A percentile compares a stretch with the other conserved stretches of the same genome.
These are phyloP conservation scores for Seriola quinqueradiata DNA, from an alignment of 2,113 vertebrate species.

Conservation along the genomic window DNA sequence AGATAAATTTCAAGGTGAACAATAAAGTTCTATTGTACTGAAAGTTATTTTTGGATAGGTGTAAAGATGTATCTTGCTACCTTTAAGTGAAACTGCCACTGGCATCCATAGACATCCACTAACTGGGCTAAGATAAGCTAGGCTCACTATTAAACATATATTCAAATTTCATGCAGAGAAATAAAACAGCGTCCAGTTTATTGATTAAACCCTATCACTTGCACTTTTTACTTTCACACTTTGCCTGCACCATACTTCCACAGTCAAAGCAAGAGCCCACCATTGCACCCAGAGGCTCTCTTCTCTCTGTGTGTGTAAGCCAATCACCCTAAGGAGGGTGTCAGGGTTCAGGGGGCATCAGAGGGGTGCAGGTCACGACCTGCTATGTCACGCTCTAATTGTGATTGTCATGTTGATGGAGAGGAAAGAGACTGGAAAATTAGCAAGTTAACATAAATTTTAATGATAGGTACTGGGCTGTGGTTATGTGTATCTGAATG, in stretches of 20 bases:
- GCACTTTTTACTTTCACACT: constrained; percentile 18
- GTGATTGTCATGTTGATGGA: constrained; percentile 82
- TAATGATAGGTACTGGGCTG: constrained; percentile 46
- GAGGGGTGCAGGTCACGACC: constrained; percentile 72
- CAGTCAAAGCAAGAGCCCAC: constrained; percentile 10
- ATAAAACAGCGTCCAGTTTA: neutral
- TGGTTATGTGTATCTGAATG: neutral
- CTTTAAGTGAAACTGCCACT: no score
- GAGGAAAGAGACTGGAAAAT: constrained; percentile 73
- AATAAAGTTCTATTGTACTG: no score
- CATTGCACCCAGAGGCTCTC: neutral
- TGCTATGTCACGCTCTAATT: constrained; percentile 76
- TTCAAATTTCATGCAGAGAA: neutral
- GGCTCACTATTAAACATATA: neutral
- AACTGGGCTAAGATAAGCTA: neutral
- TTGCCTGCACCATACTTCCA: neutral
- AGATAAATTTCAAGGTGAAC: no score
- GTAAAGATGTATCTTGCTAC: no score
- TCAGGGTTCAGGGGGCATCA: constrained; percentile 65
- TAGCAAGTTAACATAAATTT: constrained; percentile 70
- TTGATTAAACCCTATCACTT: constrained; percentile 3
- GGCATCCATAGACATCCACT: neutral
- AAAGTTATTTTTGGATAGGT: neutral
- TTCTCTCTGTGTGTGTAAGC: neutral
- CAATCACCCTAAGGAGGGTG: constrained; percentile 44